These are phyloP conservation scores for Psilopsiagon aymara DNA, from an alignment of 2,113 vertebrate genomes.

Conservation along the genomic window DNA sequence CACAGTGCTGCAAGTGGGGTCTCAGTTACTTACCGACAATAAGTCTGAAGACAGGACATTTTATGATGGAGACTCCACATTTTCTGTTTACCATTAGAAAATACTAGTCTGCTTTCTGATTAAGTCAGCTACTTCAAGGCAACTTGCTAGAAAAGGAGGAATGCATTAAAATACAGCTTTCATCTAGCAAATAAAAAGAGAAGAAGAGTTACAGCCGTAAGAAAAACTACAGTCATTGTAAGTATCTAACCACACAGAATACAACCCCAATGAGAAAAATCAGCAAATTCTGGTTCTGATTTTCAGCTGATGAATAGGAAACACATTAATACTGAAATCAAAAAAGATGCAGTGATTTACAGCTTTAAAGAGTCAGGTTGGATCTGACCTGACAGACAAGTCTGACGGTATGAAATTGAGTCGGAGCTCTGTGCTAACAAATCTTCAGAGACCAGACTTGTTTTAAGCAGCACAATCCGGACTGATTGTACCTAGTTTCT, in stretches of 20 bases:
- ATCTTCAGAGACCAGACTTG: not conserved
- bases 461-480: not conserved
- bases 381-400: not conserved
- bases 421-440: not conserved
- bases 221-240: not conserved
- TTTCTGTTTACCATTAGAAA: not conserved
- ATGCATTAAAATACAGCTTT: not conserved
- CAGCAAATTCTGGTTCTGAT: not conserved
- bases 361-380: not conserved
- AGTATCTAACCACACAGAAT: not conserved
- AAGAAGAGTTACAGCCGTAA: not conserved
- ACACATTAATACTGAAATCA: not conserved
- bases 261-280: not conserved
- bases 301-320: not conserved
- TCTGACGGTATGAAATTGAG: not conserved
- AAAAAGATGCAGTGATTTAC: not conserved
- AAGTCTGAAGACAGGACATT: not conserved
- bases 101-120: not conserved
- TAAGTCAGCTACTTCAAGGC: not conserved
- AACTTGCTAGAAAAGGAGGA: not conserved
- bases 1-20: not conserved
- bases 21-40: not conserved
- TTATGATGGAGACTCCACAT: not conserved
- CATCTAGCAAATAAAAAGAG: not conserved
- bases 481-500: not conserved